phyloP scores from a whole-genome alignment of 2,888 invertebrate species.

The Girardia tigrina region DNA sequence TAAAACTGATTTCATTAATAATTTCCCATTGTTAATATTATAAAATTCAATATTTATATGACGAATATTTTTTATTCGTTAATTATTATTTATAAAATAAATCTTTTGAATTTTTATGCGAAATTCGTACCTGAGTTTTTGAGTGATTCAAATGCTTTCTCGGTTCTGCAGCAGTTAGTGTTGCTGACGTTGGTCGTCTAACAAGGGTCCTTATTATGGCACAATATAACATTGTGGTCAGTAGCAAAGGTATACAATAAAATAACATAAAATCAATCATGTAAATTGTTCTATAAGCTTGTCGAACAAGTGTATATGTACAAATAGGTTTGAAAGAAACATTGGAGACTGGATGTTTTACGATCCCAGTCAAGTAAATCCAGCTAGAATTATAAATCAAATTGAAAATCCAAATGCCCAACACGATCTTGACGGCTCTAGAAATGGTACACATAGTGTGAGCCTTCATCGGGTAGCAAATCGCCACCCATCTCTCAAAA shows the following conservation, averaged over 20 bases:
- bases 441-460: constrained; percentile 57
- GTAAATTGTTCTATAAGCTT: constrained; percentile 54
- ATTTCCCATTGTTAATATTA: too few species aligned
- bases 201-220: constrained; percentile 52
- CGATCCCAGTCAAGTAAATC: constrained; percentile 53
- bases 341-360: constrained; percentile 38
- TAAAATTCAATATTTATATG: too few species aligned
- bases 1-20: too few species aligned
- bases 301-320: constrained; percentile 48
- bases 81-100: too few species aligned
- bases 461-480: constrained; percentile 56
- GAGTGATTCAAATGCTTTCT: not conserved
- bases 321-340: constrained; percentile 50
- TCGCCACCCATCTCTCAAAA: constrained; percentile 58
- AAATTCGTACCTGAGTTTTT: not conserved
- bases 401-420: constrained; percentile 55
- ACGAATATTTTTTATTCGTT: too few species aligned
- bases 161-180: not conserved
- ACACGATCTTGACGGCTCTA: constrained; percentile 55
- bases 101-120: too few species aligned
- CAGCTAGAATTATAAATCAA: constrained; percentile 56
- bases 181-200: not conserved
- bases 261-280: constrained; percentile 56
- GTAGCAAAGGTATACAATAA: constrained; percentile 55
- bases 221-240: constrained; percentile 56